Base-by-base conservation (phyloP, 2,888 invertebrate species). In the Plutella xylostella region DNA sequence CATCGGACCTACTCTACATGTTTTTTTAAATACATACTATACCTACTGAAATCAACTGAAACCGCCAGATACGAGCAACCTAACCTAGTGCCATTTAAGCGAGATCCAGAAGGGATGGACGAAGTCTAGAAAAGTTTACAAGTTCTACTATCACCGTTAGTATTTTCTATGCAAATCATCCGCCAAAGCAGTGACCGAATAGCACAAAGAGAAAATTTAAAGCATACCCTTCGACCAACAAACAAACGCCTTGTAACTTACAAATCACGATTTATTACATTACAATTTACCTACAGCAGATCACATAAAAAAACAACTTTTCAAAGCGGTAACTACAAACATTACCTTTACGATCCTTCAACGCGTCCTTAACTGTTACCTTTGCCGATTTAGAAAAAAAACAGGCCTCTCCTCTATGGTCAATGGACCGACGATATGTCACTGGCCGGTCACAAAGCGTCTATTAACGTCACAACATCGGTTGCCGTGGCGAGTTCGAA, bases 261-360 rank as follows among this genome's bases (percentile, higher is more conserved):
- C 9, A 28, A 28, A 28, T n/a, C 9, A 28, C 9, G n/a, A 28
- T 28, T 2, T 4, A 28, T 28, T 28, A 28, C 28, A 6, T 12
- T n/a, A n/a, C 28, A 28, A 28, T 28, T 28, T 28, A 28, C 28
- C 28, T 28, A 28, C 28, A 28, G 28, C 28, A 28, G 28, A 12
- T 2, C 3, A n/a, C n/a, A 28, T 12, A 28, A 28, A 28, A 28
- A 28, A 9, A 28, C 28, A 28, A n/a, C n/a, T n/a, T n/a, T n/a
- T n/a, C n/a, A 28, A 28, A 28, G 28, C 28, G 28, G 28, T 28
- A 28, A 28, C 28, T 12, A 28, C 28, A 34, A 34, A 34, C 34
- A 34, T n/a, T 34, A 34, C 34, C 34, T 34, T 34, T 34, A 34
- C 34, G 17, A 34, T 17, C 15, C 34, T 34, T 34, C 34, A 34